These are phyloP conservation scores for Camptogramma bilineatum DNA, from an alignment of 2,888 invertebrate genomes.

Conservation along the genomic window DNA sequence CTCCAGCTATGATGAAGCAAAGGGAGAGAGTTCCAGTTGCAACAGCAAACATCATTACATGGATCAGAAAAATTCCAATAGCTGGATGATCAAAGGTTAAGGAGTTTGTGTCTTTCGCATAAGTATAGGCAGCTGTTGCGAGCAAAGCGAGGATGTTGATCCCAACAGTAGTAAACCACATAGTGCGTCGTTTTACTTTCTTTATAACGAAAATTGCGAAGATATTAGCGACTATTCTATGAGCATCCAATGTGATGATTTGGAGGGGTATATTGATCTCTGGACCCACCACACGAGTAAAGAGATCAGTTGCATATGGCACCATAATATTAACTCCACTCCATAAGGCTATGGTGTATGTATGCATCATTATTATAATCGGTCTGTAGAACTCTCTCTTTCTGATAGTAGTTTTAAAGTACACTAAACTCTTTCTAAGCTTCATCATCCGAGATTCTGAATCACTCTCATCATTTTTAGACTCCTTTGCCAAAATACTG, in stretches of 20 bases:
- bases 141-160: constrained; percentile 48
- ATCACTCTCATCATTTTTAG: constrained; percentile 48
- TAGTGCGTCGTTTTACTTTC: constrained; percentile 49
- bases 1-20: constrained; percentile 87
- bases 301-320: constrained; percentile 48
- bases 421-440: constrained; percentile 42
- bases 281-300: constrained; percentile 45
- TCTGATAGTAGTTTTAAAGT: constrained; percentile 45
- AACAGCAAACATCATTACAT: constrained; percentile 46
- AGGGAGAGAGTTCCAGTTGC: constrained; percentile 66
- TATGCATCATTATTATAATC: constrained; percentile 55
- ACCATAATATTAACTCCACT: constrained; percentile 53
- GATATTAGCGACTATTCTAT: constrained; percentile 51
- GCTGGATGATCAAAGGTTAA: constrained; percentile 46
- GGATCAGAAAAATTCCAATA: constrained; percentile 42
- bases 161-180: constrained; percentile 47
- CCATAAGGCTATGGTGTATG: constrained; percentile 52
- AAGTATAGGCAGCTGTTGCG: constrained; percentile 48
- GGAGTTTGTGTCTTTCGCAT: constrained; percentile 40
- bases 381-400: constrained; percentile 59
- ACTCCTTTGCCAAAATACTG: constrained; percentile 54
- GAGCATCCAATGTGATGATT: constrained; percentile 49
- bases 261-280: constrained; percentile 41
- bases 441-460: constrained; percentile 45
- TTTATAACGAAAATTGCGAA: constrained; percentile 50